These are phyloP conservation scores for Diacarnus erythraeanus DNA, from an alignment of 37 sponge, comb jelly and placozoan species.

Conservation along the genomic window DNA sequence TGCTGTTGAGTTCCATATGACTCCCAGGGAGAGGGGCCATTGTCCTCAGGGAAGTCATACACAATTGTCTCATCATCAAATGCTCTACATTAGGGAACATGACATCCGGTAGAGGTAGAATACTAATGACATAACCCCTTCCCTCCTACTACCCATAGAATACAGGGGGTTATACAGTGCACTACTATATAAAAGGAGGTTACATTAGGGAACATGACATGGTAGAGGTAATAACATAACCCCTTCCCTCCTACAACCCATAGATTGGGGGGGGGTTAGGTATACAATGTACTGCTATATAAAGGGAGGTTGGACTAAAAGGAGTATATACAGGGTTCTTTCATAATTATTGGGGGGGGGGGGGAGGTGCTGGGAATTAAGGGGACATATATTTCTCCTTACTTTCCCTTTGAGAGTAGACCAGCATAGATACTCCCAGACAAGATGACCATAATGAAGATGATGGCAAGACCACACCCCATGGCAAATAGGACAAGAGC, in stretches of 20 bases:
- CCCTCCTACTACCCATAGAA: too few relatives aligned
- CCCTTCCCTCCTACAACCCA: too few relatives aligned
- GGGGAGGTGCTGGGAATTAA: background rate
- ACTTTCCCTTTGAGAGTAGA: constrained; percentile 33
- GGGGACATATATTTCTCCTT: background rate
- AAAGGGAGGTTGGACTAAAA: too few relatives aligned
- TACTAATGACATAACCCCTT: too few relatives aligned
- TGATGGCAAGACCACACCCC: constrained; percentile 27
- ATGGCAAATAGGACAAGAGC: constrained; percentile 42
- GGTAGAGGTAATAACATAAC: too few relatives aligned
- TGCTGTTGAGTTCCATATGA: constrained; percentile 30
- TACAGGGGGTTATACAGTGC: too few relatives aligned
- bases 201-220: too few relatives aligned
- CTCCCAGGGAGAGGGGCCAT: constrained; percentile 28
- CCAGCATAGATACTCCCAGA: constrained; percentile 42
- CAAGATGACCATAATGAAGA: constrained; percentile 22
- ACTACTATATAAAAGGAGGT: too few relatives aligned
- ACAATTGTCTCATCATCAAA: constrained; percentile 47
- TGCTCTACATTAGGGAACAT: background rate
- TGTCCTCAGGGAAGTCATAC: constrained; percentile 23
- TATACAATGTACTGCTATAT: too few relatives aligned
- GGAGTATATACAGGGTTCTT: background rate
- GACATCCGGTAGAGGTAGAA: background rate
- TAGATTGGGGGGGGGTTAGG: too few relatives aligned
- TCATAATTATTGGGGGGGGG: background rate